Conservation (phyloP, 2,888 invertebrate species). For the Barypeithes pellucidus region DNA sequence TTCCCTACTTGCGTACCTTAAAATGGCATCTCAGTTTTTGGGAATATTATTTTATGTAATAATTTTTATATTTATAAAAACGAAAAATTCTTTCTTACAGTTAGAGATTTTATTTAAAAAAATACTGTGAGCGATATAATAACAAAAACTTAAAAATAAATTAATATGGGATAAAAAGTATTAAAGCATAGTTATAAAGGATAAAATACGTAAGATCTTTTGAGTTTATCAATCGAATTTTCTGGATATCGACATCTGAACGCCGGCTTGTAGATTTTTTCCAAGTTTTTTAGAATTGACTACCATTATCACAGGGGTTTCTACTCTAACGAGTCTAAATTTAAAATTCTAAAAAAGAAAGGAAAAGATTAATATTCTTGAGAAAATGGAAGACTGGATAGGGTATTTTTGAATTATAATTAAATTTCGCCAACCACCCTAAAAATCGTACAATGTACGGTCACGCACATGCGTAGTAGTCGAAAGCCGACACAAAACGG, state of each 20-base stretch:
- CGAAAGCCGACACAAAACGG: too few species aligned
- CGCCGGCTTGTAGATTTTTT: constrained; percentile 78
- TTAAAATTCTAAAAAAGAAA: constrained; percentile 76
- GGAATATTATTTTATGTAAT: neutral
- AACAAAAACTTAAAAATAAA: constrained; percentile 38
- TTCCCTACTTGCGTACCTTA: too few species aligned
- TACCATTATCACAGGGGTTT: constrained; percentile 82
- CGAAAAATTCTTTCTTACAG: constrained; percentile 4
- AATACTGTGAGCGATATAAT: constrained; percentile 28
- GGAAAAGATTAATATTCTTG: neutral
- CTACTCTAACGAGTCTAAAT: constrained; percentile 84
- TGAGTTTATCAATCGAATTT: constrained; percentile 72
- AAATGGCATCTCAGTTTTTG: too few species aligned
- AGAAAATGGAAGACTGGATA: too few species aligned
- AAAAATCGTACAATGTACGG: too few species aligned
- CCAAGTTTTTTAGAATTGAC: constrained; percentile 85
- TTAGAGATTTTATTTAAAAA: constrained; percentile 25
- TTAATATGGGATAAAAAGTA: constrained; percentile 26
- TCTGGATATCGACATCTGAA: constrained; percentile 78
- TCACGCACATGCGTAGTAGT: too few species aligned
- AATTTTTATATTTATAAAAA: neutral
- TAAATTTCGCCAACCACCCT: too few species aligned
- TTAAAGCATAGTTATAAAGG: constrained; percentile 22
- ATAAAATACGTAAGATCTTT: constrained; percentile 22
- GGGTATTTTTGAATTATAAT: too few species aligned